Percentiles rank a stretch among this genome's conserved stretches.
Evolutionary conservation across 2,797 vertebrate species (phyloP).

Genomic region (Petrocephalus sullivani): DNA sequence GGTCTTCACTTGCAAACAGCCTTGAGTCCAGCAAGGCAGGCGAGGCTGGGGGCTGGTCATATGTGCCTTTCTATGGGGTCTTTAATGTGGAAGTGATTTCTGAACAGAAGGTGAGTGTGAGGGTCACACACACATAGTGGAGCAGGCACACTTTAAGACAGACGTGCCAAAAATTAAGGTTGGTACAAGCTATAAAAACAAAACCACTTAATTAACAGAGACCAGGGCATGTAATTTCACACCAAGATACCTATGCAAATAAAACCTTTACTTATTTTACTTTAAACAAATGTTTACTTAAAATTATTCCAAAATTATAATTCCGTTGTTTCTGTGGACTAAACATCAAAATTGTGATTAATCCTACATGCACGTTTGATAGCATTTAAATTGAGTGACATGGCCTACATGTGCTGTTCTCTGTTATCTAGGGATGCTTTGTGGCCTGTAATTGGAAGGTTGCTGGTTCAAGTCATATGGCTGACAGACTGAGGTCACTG

Average conservation of each 20-base stretch:
- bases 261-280: not conserved
- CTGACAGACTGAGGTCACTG: not conserved
- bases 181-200: not conserved
- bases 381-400: not conserved
- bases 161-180: not conserved
- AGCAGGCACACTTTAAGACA: not conserved
- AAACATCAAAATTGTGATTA: not conserved
- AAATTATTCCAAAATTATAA: not conserved
- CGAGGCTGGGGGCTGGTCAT: slow-evolving; percentile 27
- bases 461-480: not conserved
- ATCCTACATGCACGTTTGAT: not conserved
- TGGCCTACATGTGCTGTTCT: not conserved
- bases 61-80: slow-evolving; percentile 17
- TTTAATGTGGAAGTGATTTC: not conserved
- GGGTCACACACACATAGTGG: not conserved
- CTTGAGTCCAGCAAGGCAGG: slow-evolving; percentile 14
- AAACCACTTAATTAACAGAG: not conserved
- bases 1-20: slow-evolving; percentile 46
- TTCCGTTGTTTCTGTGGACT: not conserved
- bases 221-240: not conserved
- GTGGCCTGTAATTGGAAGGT: not conserved
- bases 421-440: not conserved
- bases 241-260: not conserved
- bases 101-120: not conserved
- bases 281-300: not conserved